Evolutionary conservation across 2,113 vertebrate species (phyloP).

Genomic region (Zosterops borbonicus): DNA sequence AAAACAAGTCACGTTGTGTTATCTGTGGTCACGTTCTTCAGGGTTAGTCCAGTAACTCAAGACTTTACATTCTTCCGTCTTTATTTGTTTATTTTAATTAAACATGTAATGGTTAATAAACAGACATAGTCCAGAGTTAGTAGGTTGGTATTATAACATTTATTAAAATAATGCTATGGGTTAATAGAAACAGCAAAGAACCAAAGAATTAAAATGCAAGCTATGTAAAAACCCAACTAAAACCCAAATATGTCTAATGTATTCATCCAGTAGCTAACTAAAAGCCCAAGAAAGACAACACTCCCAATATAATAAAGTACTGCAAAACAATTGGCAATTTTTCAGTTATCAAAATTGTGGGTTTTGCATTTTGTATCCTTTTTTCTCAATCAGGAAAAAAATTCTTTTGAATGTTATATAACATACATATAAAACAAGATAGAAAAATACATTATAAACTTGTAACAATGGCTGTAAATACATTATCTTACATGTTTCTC

Average conservation of each 20-base stretch:
- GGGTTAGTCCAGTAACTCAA: slow-evolving; percentile 84
- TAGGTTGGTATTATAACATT: slow-evolving; percentile 97
- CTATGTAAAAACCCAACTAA: slow-evolving; percentile 88
- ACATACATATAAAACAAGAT: slow-evolving; percentile 99
- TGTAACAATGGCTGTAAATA: slow-evolving; percentile 99
- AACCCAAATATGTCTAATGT: slow-evolving; percentile 83
- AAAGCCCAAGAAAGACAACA: slow-evolving; percentile 85
- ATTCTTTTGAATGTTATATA: slow-evolving; percentile 96
- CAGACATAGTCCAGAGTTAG: slow-evolving; percentile 95
- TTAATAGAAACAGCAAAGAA: slow-evolving; percentile 91
- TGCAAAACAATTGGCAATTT: slow-evolving; percentile 87
- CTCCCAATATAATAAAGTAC: slow-evolving; percentile 85
- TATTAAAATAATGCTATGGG: slow-evolving; percentile 94
- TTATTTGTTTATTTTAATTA: slow-evolving; percentile 83
- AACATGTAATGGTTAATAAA: slow-evolving; percentile 93
- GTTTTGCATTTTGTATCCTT: slow-evolving; percentile 85
- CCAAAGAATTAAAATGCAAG: slow-evolving; percentile 95
- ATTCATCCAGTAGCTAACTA: slow-evolving; percentile 85
- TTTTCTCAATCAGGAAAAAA: slow-evolving; percentile 92
- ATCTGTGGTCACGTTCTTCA: slow-evolving; percentile 87
- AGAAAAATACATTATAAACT: slow-evolving; percentile 99
- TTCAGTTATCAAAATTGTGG: slow-evolving; percentile 86
- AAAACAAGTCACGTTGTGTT: slow-evolving; percentile 87
- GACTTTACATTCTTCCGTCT: slow-evolving; percentile 77
- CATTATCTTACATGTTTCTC: slow-evolving; percentile 88